Evolutionary conservation across 2,797 vertebrate species (phyloP).

Genomic region (Gymnoscopelus microlampas): DNA sequence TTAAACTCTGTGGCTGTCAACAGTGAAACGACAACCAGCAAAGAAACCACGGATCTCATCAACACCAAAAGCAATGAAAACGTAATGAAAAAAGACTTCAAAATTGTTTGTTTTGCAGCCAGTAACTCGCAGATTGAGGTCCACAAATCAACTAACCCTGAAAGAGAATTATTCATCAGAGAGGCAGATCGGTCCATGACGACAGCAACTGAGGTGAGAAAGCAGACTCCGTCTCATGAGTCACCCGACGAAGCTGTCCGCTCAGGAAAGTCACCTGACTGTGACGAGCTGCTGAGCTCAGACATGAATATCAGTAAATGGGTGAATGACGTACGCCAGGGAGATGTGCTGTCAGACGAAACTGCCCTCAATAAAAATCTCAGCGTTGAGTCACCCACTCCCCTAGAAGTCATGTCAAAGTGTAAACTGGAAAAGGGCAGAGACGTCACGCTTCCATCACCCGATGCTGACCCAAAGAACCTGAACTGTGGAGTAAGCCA

Average conservation of each 20-base stretch:
- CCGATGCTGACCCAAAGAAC: slow-evolving; percentile 18
- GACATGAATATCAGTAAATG: slow-evolving; percentile 11
- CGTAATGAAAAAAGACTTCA: slow-evolving; percentile 44
- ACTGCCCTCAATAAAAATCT: slow-evolving; percentile 23
- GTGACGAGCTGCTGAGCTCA: slow-evolving; percentile 14
- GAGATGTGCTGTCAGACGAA: slow-evolving; percentile 11
- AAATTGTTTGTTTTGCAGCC: slow-evolving; percentile 37
- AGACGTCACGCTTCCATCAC: neutral
- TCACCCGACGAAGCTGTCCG: neutral
- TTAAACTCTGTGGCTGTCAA: slow-evolving; percentile 50
- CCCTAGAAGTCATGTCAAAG: slow-evolving; percentile 14
- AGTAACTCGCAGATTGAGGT: slow-evolving; percentile 37
- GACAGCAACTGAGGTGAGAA: slow-evolving; percentile 34
- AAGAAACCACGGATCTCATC: slow-evolving; percentile 44
- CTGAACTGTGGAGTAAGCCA: slow-evolving; percentile 31
- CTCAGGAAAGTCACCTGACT: slow-evolving; percentile 32
- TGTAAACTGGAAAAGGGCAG: slow-evolving; percentile 35
- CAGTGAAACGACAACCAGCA: slow-evolving; percentile 50
- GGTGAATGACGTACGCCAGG: slow-evolving; percentile 16
- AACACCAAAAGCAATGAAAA: slow-evolving; percentile 46
- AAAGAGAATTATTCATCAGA: slow-evolving; percentile 53
- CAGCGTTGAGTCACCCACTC: slow-evolving; percentile 1
- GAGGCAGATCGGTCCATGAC: slow-evolving; percentile 49
- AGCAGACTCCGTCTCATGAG: slow-evolving; percentile 30
- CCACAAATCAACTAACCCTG: slow-evolving; percentile 36